Evolutionary conservation across 2,797 vertebrate species (phyloP).

Genomic region (Falco rusticolus): DNA sequence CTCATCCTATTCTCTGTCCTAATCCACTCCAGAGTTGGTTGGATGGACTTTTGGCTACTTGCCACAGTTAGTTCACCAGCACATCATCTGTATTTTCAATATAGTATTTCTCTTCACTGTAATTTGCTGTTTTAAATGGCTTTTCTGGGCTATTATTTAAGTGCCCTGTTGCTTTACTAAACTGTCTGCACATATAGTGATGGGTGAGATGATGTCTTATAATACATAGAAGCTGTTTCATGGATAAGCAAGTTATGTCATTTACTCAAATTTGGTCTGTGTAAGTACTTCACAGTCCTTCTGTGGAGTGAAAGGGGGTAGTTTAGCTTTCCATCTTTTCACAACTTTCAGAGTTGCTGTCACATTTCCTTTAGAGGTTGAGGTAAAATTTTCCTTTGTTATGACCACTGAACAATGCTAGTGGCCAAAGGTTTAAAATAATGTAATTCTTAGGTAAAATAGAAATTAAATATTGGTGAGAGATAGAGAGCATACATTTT

Average conservation of each 20-base stretch:
- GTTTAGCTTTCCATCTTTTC: not conserved
- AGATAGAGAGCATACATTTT: not conserved
- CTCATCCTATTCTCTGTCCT: not conserved
- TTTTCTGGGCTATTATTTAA: not conserved
- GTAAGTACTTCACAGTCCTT: not conserved
- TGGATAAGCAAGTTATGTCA: not conserved
- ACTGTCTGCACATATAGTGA: not conserved
- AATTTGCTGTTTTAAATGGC: not conserved
- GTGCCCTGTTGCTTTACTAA: not conserved
- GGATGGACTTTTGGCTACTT: not conserved
- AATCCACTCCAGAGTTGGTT: not conserved
- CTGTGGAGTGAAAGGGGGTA: not conserved
- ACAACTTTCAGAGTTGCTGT: not conserved
- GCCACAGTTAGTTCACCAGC: not conserved
- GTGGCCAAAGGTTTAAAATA: not conserved
- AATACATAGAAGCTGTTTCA: not conserved
- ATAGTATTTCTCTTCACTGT: not conserved
- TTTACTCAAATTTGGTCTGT: not conserved
- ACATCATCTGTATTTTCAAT: not conserved
- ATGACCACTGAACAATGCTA: not conserved
- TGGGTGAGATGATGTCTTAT: not conserved
- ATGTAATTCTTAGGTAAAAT: not conserved
- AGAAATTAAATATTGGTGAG: not conserved
- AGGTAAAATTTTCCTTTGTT: not conserved
- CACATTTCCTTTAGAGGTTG: not conserved